phyloP scores from a whole-genome alignment of 1,140 invertebrate species.

The Trinorchestia longiramus region DNA sequence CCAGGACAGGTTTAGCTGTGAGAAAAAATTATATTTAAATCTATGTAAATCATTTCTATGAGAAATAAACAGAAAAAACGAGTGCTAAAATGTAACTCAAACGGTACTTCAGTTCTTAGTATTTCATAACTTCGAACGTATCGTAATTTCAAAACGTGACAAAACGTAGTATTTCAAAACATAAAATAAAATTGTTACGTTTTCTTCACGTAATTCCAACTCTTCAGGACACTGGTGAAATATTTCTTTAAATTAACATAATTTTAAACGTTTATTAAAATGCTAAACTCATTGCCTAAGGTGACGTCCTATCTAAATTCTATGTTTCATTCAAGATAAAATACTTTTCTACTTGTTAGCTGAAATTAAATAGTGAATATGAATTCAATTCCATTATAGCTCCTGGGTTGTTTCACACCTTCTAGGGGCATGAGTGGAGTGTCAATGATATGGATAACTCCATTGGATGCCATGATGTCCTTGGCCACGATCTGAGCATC shows the following conservation, averaged over 20 bases:
- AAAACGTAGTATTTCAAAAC: too few species aligned
- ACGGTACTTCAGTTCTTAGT: neutral
- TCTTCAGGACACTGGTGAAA: too few species aligned
- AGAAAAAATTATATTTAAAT: neutral
- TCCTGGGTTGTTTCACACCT: slow-evolving; percentile 69
- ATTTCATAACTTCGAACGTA: neutral
- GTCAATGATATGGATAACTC: slow-evolving; percentile 75
- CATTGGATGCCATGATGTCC: slow-evolving; percentile 75
- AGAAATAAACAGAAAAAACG: neutral
- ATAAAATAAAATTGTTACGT: too few species aligned
- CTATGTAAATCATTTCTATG: neutral
- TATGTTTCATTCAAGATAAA: neutral
- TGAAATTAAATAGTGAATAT: neutral
- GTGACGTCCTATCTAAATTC: neutral
- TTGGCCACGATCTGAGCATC: slow-evolving; percentile 71
- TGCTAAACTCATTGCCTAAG: neutral
- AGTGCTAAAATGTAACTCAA: neutral
- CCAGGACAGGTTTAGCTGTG: slow-evolving; percentile 69
- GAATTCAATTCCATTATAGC: neutral
- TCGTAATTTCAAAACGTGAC: neutral
- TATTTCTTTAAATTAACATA: too few species aligned
- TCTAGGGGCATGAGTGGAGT: slow-evolving; percentile 73
- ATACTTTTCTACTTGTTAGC: neutral
- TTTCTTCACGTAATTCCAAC: too few species aligned
- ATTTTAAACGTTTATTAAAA: too few species aligned